A percentile compares a stretch with the other conserved stretches of the same genome.
Evolutionary conservation across 2,888 invertebrate species (phyloP).

Genomic region (Nemoura dubitans): DNA sequence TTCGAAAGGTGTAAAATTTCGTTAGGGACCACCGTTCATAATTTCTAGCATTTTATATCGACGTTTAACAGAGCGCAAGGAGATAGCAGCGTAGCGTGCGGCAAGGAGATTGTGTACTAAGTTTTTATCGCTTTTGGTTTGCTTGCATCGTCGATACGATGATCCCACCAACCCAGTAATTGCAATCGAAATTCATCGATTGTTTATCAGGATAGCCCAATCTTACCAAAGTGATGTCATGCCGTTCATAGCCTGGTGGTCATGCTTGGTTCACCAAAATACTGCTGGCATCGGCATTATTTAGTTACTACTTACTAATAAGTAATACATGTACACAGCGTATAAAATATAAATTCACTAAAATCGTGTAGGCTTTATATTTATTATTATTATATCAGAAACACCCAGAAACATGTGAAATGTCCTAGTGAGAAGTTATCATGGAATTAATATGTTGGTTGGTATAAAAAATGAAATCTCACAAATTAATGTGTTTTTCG

Average conservation of each 20-base stretch:
- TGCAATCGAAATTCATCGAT: not conserved
- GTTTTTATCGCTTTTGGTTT: not conserved
- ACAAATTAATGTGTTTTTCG: slow-evolving; percentile 2
- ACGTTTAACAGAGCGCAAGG: not conserved
- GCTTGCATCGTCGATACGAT: not conserved
- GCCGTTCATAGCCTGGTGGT: no score
- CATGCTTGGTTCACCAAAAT: not conserved
- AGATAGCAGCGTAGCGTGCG: no score
- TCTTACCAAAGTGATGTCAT: not conserved
- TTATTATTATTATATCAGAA: not conserved
- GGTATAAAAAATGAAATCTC: slow-evolving; percentile 13
- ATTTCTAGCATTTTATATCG: slow-evolving; percentile 16
- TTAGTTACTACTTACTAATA: slow-evolving; percentile 26
- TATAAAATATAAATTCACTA: slow-evolving; percentile 23
- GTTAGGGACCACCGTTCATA: slow-evolving; percentile 39
- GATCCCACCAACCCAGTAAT: not conserved
- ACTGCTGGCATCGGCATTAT: not conserved
- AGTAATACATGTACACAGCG: slow-evolving; percentile 10
- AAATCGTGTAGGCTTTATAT: slow-evolving; percentile 16
- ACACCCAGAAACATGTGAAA: not conserved
- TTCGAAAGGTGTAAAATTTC: not conserved
- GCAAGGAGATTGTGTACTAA: no score
- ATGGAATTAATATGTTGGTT: not conserved
- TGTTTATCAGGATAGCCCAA: slow-evolving; percentile 15
- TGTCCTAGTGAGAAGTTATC: not conserved